Base-by-base conservation (phyloP, 2,113 vertebrate genomes). In the Thalassoma bifasciatum region DNA sequence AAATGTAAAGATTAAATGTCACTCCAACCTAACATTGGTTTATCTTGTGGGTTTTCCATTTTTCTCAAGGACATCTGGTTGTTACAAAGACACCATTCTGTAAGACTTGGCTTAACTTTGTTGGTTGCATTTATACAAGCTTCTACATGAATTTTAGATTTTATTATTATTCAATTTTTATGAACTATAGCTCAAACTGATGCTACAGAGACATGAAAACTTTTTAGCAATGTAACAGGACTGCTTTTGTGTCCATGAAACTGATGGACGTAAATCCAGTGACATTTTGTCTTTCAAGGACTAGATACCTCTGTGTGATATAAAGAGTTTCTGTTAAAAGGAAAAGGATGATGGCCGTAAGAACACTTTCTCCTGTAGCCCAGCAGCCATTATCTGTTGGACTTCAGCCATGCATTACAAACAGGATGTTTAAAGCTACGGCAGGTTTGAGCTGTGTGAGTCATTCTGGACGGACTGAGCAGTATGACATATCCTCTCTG, bases 271-370 rank as follows among this genome's bases (percentile, higher is more conserved):
- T 14, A 46, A 2, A 4, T 8, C 7, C 7, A 19, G 59, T 69
- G 4, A 1, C 38, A 26, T 34, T 57, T 37, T 23, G 24, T 66
- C 37, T 62, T 37, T n/a, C 0, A 34, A 46, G 69, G 65, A 73
- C 51, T 38, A 69, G 53, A 26, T 11, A 0, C 23, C 30, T 1
- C 12, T 47, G 3, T 16, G 42, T 36, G 52, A 74, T 23, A 6
- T 12, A 66, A 65, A 81, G 74, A 23, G 17, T 67, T 81, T 70
- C 66, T 59, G 22, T 60, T 75, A n/a, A 72, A 57, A n/a, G 0
- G 37, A 46, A 76, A 78, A 76, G 67, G 46, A 73, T 66, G 66
- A 79, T 50, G 72, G 56, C 71, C 50, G 73, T 82, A 71, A 86
- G n/a, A 68, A 52, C 63, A 49, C 70, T 54, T 23, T 52, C 44